These are phyloP conservation scores for Eudorcas thomsonii DNA, from an alignment of 2,113 vertebrate genomes.

Conservation along the genomic window DNA sequence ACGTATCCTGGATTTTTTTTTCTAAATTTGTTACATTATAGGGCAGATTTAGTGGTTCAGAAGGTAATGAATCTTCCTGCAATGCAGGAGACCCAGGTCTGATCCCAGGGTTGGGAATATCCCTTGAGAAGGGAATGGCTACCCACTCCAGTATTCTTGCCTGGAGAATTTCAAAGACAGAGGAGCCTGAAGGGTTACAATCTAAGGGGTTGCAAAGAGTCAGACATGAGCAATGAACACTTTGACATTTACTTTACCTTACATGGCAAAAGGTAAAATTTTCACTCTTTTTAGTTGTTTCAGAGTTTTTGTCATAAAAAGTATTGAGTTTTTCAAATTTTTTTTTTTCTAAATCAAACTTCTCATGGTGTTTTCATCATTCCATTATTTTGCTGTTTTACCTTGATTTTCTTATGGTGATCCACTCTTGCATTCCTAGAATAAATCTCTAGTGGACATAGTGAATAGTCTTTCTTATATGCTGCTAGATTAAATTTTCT, in stretches of 20 bases:
- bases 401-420: background rate
- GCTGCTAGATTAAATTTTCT: background rate
- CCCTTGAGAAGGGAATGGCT: background rate
- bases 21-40: background rate
- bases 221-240: background rate
- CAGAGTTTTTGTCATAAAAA: background rate
- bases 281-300: background rate
- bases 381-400: background rate
- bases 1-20: background rate
- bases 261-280: background rate
- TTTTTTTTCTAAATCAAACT: background rate
- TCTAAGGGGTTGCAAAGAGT: background rate
- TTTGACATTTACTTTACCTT: background rate
- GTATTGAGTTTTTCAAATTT: background rate
- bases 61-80: background rate
- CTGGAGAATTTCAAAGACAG: background rate
- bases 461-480: background rate
- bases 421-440: background rate
- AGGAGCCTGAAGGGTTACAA: background rate
- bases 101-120: background rate
- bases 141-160: background rate
- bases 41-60: background rate
- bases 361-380: background rate
- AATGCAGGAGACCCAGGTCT: background rate
- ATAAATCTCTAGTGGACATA: background rate